Evolutionary conservation across 2,797 vertebrate genomes (phyloP).

Genomic region (Meriones psammophilus): DNA sequence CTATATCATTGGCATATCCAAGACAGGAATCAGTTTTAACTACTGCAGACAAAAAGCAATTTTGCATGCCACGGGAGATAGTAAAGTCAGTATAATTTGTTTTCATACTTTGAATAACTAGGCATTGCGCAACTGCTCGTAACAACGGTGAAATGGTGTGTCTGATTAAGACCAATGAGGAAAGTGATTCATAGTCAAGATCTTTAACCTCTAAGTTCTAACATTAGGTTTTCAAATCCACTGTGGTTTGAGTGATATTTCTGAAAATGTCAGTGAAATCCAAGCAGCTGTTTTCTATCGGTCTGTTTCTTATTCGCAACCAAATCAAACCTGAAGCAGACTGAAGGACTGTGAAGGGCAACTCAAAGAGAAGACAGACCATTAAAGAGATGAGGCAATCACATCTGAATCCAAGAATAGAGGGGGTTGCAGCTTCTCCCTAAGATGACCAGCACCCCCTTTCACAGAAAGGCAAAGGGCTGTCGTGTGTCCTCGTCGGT

Average conservation of each 20-base stretch:
- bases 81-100: constrained; percentile 11
- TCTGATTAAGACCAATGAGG: constrained; percentile 1
- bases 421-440: not conserved
- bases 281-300: not conserved
- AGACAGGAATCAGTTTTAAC: constrained; percentile 13
- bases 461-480: not conserved
- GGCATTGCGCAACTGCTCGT: not conserved
- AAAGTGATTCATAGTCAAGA: not conserved
- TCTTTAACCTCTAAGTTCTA: not conserved
- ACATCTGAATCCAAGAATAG: constrained; percentile 41
- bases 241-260: not conserved
- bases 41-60: not conserved
- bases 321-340: not conserved
- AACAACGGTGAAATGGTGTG: not conserved
- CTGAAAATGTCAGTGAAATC: constrained; percentile 45
- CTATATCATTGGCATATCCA: not conserved
- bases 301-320: constrained; percentile 24
- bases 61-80: not conserved
- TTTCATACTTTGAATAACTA: constrained; percentile 32
- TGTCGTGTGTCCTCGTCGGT: not conserved
- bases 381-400: not conserved
- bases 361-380: not conserved
- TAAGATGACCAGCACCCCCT: not conserved
- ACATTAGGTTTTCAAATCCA: not conserved
- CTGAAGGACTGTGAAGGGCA: constrained; percentile 23